Evolutionary conservation across 2,888 invertebrate species (phyloP).

Genomic region (Polydesmus complanatus): DNA sequence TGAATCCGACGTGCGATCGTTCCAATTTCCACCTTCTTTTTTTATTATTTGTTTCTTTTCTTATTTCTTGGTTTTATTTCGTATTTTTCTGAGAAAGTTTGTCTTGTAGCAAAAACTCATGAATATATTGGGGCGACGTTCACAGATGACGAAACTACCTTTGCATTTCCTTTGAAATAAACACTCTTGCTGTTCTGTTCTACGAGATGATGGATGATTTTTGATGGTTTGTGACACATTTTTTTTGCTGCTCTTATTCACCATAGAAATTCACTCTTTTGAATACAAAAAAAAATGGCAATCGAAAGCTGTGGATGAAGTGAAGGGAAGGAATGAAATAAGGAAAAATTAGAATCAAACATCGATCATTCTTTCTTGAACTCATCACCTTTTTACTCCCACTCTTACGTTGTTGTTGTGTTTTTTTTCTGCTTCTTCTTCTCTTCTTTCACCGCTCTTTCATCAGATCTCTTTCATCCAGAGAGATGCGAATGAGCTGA

Average conservation of each 20-base stretch:
- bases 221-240: not conserved
- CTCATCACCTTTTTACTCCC: not conserved
- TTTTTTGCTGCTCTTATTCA: not conserved
- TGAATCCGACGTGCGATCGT: not conserved
- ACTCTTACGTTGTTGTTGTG: no score
- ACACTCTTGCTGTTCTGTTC: not conserved
- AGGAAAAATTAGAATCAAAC: not conserved
- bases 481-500: no score
- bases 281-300: not conserved
- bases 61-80: no score
- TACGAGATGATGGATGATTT: not conserved
- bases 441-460: no score
- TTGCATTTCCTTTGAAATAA: not conserved
- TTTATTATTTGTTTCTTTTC: no score
- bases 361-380: not conserved
- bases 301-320: not conserved
- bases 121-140: not conserved
- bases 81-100: no score
- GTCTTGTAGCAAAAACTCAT: not conserved
- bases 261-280: not conserved
- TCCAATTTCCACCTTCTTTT: no score
- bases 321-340: not conserved
- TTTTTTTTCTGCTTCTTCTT: no score
- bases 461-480: no score
- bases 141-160: not conserved